Percentiles rank a stretch among this genome's conserved stretches.
These are phyloP conservation scores for Lymantria monacha DNA, from an alignment of 2,888 invertebrate genomes.

Conservation along the genomic window DNA sequence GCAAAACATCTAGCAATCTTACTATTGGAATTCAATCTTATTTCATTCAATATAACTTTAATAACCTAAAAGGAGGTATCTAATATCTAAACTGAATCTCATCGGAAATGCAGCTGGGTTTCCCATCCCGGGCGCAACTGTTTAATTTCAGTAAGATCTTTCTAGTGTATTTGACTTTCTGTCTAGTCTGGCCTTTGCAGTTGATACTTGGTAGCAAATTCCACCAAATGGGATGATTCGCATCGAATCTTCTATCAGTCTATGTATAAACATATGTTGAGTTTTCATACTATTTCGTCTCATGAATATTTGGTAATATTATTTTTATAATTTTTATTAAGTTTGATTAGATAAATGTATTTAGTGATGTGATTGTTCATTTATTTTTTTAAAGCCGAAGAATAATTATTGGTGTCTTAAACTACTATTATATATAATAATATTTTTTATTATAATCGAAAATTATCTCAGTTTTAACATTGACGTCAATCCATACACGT, in stretches of 20 bases:
- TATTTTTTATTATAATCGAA: too few relatives aligned
- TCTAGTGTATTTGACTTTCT: conserved; percentile 24
- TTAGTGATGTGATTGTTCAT: too few relatives aligned
- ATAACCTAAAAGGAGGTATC: not conserved
- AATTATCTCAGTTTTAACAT: too few relatives aligned
- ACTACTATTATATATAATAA: too few relatives aligned
- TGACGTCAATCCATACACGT: too few relatives aligned
- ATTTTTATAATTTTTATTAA: not conserved
- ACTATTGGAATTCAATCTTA: not conserved
- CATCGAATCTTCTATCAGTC: conserved; percentile 23
- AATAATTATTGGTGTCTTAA: too few relatives aligned
- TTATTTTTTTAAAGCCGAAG: too few relatives aligned
- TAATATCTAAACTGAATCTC: conserved; percentile 2
- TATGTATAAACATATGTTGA: conserved; percentile 11
- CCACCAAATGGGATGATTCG: conserved; percentile 40
- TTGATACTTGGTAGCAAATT: conserved; percentile 46
- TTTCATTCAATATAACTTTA: not conserved
- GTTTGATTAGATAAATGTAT: too few relatives aligned
- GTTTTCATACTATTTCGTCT: conserved; percentile 15
- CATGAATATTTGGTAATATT: not conserved
- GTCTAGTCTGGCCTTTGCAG: conserved; percentile 26
- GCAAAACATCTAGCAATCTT: not conserved
- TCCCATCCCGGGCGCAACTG: conserved; percentile 13
- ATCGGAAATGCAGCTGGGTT: conserved; percentile 10
- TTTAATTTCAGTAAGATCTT: conserved; percentile 28